Base-by-base conservation (phyloP, 2,888 invertebrate genomes). In the Peribatodes rhomboidaria region DNA sequence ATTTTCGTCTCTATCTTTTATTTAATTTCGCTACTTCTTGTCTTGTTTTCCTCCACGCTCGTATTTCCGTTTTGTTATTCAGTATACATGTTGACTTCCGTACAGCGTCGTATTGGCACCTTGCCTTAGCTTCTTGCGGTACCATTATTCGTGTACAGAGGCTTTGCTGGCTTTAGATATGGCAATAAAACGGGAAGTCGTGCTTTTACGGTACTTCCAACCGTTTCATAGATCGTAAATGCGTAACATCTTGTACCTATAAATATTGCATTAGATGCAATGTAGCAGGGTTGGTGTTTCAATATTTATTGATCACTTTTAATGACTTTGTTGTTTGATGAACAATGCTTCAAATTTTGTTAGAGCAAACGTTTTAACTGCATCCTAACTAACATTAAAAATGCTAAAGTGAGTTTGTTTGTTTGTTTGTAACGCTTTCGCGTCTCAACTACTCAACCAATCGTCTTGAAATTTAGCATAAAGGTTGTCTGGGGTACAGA, bases 151-250 rank as follows among this genome's bases (percentile, higher is more conserved):
- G 79, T 79, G 83, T 81, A 83, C 85, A 83, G 84, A 79, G 77
- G 84, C 80, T 82, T 79, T 81, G 78, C 79, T 78, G 79, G 81
- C 81, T 81, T 81, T 78, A 76, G 83, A 88, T 88, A 86, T 69
- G 81, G 83, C 82, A 86, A 88, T 91, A 90, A 90, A 91, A 88
- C 77, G 85, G 84, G 87, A 88, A 87, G 85, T 85, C 84, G 82
- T 75, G 68, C 67, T 62, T 80, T 80, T 80, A 82, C 80, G 76
- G 80, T 81, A 79, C 82, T 80, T 78, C 78, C 79, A 76, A 83
- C 80, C 83, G 79, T 87, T 88, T 81, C 81, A 82, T 76, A 78
- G 79, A 79, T 83, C 85, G 82, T 90, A 88, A 90, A 88, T 84
- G 83, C 74, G 71, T 70, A 79, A 78, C 81, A 80, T 84, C 81